These are phyloP conservation scores for Pterocles orientalis DNA, from an alignment of 2,113 vertebrate species.

Conservation along the genomic window DNA sequence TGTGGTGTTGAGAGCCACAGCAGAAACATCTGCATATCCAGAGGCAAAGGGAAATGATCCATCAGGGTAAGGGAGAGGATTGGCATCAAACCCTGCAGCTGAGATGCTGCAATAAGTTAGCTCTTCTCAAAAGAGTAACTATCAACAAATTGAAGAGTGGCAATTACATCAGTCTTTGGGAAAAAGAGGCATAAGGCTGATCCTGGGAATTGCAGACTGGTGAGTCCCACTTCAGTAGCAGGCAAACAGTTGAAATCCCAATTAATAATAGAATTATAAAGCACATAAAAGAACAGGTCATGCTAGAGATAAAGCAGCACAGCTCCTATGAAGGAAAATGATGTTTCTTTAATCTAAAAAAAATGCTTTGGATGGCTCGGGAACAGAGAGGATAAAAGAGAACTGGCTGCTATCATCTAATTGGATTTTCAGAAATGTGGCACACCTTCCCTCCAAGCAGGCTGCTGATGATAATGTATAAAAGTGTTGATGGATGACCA, in stretches of 20 bases:
- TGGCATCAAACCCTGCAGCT: background rate
- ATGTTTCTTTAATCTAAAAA: constrained; percentile 71
- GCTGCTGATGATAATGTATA: constrained; percentile 67
- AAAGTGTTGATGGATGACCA: constrained; percentile 71
- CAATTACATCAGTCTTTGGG: background rate
- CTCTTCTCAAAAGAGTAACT: constrained; percentile 4
- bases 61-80: background rate
- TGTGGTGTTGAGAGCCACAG: background rate
- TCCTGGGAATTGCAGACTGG: constrained; percentile 40
- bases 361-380: constrained; percentile 58
- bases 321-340: constrained; percentile 51
- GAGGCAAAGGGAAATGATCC: background rate
- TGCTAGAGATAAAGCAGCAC: constrained; percentile 54
- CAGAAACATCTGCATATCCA: background rate
- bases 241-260: constrained; percentile 57
- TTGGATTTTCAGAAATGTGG: constrained; percentile 70
- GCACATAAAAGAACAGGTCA: constrained; percentile 64
- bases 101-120: background rate
- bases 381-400: constrained; percentile 65
- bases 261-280: constrained; percentile 68
- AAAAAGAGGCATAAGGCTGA: background rate
- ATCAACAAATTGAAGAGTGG: constrained; percentile 32
- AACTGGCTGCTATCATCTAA: constrained; percentile 70
- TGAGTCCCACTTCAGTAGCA: constrained; percentile 24
- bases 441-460: constrained; percentile 70